phyloP scores from a whole-genome alignment of 2,113 vertebrate species.

The Callaeas wilsoni region DNA sequence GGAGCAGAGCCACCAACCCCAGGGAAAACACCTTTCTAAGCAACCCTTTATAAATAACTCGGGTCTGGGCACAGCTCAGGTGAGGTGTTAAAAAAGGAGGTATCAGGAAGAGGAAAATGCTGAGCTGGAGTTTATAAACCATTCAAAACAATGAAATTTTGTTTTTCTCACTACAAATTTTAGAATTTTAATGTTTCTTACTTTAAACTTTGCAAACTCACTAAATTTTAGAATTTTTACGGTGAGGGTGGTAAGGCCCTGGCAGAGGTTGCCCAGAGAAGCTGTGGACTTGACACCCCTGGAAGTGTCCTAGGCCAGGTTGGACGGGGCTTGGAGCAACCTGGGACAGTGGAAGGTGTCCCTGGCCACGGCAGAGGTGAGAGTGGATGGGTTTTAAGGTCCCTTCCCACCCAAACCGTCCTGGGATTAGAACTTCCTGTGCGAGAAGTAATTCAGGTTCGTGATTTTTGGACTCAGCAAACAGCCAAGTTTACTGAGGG shows the following conservation, averaged over 20 bases:
- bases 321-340: accelerated
- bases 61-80: neutral
- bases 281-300: neutral
- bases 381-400: neutral
- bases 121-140: neutral
- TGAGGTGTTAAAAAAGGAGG: neutral
- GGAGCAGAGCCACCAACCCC: neutral
- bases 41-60: accelerated
- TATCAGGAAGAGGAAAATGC: neutral
- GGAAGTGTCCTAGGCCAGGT: neutral
- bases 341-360: neutral
- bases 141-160: accelerated
- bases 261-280: neutral
- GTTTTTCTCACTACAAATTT: accelerated
- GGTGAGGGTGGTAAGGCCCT: neutral
- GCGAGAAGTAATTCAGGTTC: neutral
- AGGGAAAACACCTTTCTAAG: neutral
- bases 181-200: neutral
- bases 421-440: neutral
- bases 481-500: neutral
- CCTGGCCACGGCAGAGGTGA: neutral
- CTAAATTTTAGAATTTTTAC: neutral
- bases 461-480: neutral
- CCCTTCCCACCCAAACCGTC: neutral
- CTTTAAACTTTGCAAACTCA: neutral